These are phyloP conservation scores for Helogale parvula DNA, from an alignment of 2,113 vertebrate species.

Conservation along the genomic window DNA sequence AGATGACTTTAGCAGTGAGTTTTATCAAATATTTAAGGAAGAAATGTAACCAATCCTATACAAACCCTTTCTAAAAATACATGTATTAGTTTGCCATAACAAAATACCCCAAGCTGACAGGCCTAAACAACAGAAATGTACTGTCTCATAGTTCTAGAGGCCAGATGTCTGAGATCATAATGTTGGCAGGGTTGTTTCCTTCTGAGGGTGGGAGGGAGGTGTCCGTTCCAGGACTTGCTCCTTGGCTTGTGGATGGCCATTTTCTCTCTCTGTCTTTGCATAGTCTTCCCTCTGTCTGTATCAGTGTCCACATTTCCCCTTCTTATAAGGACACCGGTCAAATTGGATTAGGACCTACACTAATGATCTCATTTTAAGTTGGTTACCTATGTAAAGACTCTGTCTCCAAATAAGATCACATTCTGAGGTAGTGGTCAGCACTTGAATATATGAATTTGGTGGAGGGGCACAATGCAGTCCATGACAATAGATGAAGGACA, in stretches of 20 bases:
- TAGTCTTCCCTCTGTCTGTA: neutral
- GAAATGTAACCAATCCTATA: neutral
- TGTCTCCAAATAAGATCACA: neutral
- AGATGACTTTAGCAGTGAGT: neutral
- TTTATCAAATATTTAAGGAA: neutral
- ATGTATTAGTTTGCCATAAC: neutral
- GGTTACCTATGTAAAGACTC: neutral
- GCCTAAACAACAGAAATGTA: neutral
- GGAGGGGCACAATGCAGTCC: neutral
- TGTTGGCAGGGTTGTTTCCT: neutral
- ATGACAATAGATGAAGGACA: neutral
- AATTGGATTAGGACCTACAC: neutral
- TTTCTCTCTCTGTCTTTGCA: neutral
- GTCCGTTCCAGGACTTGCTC: neutral
- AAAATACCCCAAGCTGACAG: neutral
- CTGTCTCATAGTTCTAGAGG: neutral
- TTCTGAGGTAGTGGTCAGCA: neutral
- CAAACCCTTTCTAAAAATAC: neutral
- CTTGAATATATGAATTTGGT: neutral
- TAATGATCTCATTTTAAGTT: neutral
- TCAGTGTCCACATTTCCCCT: neutral
- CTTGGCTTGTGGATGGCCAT: neutral
- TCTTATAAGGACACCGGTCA: neutral
- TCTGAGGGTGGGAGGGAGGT: neutral
- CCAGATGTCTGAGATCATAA: neutral